Evolutionary conservation across 23 tunicate species (phyloP), one percentile per base, ranked within the genome.

Genomic region (Halocynthia aurantium): DNA sequence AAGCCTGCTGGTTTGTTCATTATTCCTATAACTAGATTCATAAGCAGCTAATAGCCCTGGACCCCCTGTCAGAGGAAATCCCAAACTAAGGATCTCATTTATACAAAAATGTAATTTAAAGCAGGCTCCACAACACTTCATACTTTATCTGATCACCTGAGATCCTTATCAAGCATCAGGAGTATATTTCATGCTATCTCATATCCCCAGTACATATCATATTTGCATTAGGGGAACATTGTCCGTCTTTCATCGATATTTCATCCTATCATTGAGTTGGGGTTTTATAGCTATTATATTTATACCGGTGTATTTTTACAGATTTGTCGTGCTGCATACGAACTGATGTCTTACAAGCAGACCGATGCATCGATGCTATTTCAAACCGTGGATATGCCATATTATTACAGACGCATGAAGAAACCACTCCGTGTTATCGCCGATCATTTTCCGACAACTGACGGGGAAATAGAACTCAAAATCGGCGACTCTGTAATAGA

Each of bases 391-490:
- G 70, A 65, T 65, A 65, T 49, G 22, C 31, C 49, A 49, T 65
- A 65, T 6, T 5, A 49, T 5, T 15, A 20, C n/a, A 65, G 22
- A 13, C 22, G 70, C 22, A 65, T 5, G 10, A 20, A 20, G 0
- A 11, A 49, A 15, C 70, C 70, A 10, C 31, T 40, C 49, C 22
- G 22, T 65, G 70, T 49, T 65, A 65, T 65, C 70, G 22, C 31
- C 49, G 70, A 65, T 65, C 70, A 65, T 15, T 20, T 10, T 65
- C 70, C 70, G 0, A 49, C 70, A 9, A 49, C 22, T 20, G 10
- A 40, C 22, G 70, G 22, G 10, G 70, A 65, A 15, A 65, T 65
- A 65, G 70, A 65, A 65, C 70, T 65, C 9, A 40, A 49, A 9
- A 65, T 20, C 22, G 70, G n/a, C 31, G 70, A 65, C 31, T 1